phyloP scores from a whole-genome alignment of 2,113 vertebrate species.

The Arizona elegans region DNA sequence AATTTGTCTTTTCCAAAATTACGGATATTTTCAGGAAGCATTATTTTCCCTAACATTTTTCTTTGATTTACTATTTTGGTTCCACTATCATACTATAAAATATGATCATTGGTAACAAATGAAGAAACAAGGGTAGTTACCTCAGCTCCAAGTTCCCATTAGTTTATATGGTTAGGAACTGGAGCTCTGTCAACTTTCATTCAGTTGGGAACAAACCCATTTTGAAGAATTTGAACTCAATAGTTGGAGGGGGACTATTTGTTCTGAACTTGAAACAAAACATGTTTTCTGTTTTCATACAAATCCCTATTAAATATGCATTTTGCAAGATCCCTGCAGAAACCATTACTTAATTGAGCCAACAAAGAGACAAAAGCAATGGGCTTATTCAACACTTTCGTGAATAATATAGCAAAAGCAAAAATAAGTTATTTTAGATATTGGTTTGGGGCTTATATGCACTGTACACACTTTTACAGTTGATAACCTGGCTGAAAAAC shows the following conservation, averaged over 20 bases:
- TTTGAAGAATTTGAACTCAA: background rate
- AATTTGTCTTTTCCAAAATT: conserved; percentile 3
- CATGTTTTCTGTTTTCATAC: background rate
- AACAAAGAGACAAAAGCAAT: background rate
- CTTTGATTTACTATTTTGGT: conserved; percentile 18
- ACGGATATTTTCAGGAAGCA: conserved; percentile 37
- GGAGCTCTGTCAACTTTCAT: background rate
- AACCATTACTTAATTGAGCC: background rate
- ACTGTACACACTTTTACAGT: background rate
- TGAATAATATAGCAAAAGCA: background rate
- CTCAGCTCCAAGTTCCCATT: background rate
- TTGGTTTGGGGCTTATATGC: background rate
- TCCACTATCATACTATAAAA: conserved; percentile 3
- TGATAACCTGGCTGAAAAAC: background rate
- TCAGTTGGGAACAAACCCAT: background rate
- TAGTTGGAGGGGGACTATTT: background rate
- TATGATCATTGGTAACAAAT: background rate
- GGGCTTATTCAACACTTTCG: background rate
- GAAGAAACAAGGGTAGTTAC: background rate
- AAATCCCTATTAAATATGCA: background rate
- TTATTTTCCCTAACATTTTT: conserved; percentile 13
- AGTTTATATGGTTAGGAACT: background rate
- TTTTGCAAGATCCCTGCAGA: background rate
- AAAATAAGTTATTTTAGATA: background rate
- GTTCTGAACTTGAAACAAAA: background rate